Base-by-base conservation (phyloP, 2,113 vertebrate genomes). In the Megaptera novaeangliae region DNA sequence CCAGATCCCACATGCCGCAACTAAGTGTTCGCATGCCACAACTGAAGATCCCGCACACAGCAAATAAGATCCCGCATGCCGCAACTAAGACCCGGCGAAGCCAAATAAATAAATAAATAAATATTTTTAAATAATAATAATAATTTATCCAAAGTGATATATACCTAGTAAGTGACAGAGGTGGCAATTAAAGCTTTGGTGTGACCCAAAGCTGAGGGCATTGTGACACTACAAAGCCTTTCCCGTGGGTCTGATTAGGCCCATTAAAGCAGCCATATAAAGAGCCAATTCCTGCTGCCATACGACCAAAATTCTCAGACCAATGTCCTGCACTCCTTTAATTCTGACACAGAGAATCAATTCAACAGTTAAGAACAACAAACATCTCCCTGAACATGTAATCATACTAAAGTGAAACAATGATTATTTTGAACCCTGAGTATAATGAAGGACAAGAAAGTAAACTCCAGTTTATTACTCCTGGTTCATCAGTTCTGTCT, bases 401-500 rank as follows among this genome's bases (percentile, higher is more conserved):
- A 46, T 75, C 31, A 71, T 11, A 87, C 59, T 64, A 72, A 77
- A 29, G 21, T 59, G 4, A 17, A 94, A 94, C 13, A 75, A 68
- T 69, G 14, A 75, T 91, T 91, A 91, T 90, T 96, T 61, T 81
- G 44, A 97, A 83, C 66, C 1, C 21, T 27, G 11, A 68, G 25
- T n/a, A 92, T 20, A 87, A 10, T 57, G 31, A 81, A 96, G 36
- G 34, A 36, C 13, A 84, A 93, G 77, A 81, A 92, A 55, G 27
- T 59, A 95, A 93, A 85, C 21, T 93, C n/a, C 52, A 52, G 8
- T 91, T 63, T 88, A 75, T 34, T 55, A 78, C 34, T 85, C 18
- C 77, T 29, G n/a, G 31, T n/a, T 91, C 52, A 81, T 95, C n/a
- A 49, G 25, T 92, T 71, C 25, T 88, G 27, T 63, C 29, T 39